These are phyloP conservation scores for Gonioctena quinquepunctata DNA, from an alignment of 1,140 invertebrate genomes.

Conservation along the genomic window DNA sequence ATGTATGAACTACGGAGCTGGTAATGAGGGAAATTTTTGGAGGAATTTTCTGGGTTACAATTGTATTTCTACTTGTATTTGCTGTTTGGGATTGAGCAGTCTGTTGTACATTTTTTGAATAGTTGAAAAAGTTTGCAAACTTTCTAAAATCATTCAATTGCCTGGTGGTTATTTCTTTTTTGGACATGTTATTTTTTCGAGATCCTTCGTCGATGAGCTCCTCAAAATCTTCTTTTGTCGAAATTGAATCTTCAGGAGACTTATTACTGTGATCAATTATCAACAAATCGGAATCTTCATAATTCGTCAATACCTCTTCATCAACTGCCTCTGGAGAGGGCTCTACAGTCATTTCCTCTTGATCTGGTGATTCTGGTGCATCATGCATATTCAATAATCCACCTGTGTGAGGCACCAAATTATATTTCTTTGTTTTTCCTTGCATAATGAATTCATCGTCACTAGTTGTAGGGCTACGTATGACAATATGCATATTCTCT, in stretches of 20 bases:
- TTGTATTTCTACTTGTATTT: constrained; percentile 16
- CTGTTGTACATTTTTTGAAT: constrained; percentile 26
- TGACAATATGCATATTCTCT: constrained; percentile 50
- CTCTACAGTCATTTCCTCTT: constrained; percentile 56
- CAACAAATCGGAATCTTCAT: constrained; percentile 65
- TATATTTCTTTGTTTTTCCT: constrained; percentile 45
- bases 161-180: constrained; percentile 37
- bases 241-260: constrained; percentile 64
- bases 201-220: constrained; percentile 63
- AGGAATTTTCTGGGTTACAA: constrained; percentile 27
- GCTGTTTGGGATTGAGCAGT: background rate
- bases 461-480: constrained; percentile 53
- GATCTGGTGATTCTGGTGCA: constrained; percentile 61
- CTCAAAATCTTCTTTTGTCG: constrained; percentile 66
- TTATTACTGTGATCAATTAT: constrained; percentile 64
- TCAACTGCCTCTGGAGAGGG: constrained; percentile 57
- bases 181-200: constrained; percentile 58
- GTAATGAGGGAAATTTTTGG: constrained; percentile 43
- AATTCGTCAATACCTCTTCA: constrained; percentile 56
- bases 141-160: constrained; percentile 50
- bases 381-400: constrained; percentile 53
- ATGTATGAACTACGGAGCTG: constrained; percentile 28
- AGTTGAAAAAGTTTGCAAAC: constrained; percentile 41
- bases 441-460: constrained; percentile 52
- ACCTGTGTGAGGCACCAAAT: constrained; percentile 45